Conservation (phyloP, 2,888 invertebrate genomes). For the Habroteleia sp. region DNA sequence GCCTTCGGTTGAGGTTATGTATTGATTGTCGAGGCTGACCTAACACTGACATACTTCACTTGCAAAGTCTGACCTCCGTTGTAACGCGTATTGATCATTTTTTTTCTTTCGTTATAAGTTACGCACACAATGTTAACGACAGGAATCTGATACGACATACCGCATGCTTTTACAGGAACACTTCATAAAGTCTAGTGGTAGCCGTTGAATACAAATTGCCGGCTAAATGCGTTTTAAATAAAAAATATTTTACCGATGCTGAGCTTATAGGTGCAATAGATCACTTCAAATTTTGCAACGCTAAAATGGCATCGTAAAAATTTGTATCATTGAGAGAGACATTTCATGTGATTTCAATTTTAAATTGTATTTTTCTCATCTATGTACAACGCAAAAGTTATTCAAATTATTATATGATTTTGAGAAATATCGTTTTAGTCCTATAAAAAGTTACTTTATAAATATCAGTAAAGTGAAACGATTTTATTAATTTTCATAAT, state of each 20-base stretch:
- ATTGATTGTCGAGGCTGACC: slow-evolving; percentile 78
- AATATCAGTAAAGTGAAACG: too few relatives aligned
- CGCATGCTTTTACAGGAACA: slow-evolving; percentile 13
- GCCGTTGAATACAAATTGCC: slow-evolving; percentile 27
- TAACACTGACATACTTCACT: slow-evolving; percentile 80
- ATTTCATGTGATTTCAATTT: too few relatives aligned
- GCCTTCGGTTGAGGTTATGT: slow-evolving; percentile 69
- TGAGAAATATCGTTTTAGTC: too few relatives aligned
- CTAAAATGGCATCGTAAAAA: background rate
- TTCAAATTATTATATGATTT: too few relatives aligned
- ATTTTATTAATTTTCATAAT: too few relatives aligned
- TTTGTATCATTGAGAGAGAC: slow-evolving; percentile 6
- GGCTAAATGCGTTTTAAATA: slow-evolving; percentile 20
- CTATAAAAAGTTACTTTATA: too few relatives aligned
- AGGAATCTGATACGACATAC: slow-evolving; percentile 31
- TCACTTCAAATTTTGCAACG: slow-evolving; percentile 1
- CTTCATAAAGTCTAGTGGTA: slow-evolving; percentile 14
- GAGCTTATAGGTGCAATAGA: slow-evolving; percentile 24
- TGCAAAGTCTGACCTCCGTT: slow-evolving; percentile 73
- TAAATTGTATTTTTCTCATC: too few relatives aligned
- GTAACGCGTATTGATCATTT: slow-evolving; percentile 65
- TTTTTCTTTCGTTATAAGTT: slow-evolving; percentile 44
- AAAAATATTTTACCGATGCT: slow-evolving; percentile 17
- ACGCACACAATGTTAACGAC: slow-evolving; percentile 27
- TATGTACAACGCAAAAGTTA: too few relatives aligned